Percentiles rank a stretch among this genome's conserved stretches.
phyloP scores from a whole-genome alignment of 2,888 invertebrate species.

The Drymonia ruficornis region DNA sequence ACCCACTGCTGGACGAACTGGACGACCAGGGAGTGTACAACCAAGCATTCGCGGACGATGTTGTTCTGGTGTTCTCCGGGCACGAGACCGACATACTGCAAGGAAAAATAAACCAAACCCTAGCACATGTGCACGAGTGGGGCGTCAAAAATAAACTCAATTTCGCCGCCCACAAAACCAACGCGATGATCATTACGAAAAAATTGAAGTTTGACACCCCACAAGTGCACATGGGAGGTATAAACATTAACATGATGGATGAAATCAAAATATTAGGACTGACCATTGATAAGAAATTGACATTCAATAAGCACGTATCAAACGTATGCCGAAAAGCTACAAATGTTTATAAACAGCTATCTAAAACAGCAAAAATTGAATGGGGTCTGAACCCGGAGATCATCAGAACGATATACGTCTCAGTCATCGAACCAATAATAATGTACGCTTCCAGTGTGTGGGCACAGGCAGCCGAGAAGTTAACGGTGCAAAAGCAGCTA shows the following conservation, averaged over 20 bases:
- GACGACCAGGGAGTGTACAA: background rate
- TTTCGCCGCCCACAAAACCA: conserved; percentile 9
- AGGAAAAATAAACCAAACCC: conserved; percentile 8
- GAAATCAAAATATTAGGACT: conserved; percentile 4
- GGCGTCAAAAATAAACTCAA: conserved; percentile 12
- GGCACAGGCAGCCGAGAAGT: no score
- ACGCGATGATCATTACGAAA: background rate
- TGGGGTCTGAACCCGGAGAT: conserved; percentile 13
- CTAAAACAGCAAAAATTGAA: conserved; percentile 1
- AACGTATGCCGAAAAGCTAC: background rate
- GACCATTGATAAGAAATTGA: no score
- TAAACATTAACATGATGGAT: background rate
- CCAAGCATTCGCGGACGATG: no score
- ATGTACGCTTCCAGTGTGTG: background rate
- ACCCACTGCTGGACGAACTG: conserved; percentile 9
- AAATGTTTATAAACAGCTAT: conserved; percentile 7
- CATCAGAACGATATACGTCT: conserved; percentile 7
- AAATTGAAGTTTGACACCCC: conserved; percentile 6
- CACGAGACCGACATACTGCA: conserved; percentile 12
- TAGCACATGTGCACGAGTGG: no score
- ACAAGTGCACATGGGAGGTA: conserved; percentile 1
- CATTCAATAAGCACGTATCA: no score
- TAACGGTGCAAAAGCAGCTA: no score
- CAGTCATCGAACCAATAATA: conserved; percentile 6
- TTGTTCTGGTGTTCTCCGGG: conserved; percentile 13